These are phyloP conservation scores for Epinephelus awoara DNA, from an alignment of 2,797 vertebrate genomes.

Conservation along the genomic window DNA sequence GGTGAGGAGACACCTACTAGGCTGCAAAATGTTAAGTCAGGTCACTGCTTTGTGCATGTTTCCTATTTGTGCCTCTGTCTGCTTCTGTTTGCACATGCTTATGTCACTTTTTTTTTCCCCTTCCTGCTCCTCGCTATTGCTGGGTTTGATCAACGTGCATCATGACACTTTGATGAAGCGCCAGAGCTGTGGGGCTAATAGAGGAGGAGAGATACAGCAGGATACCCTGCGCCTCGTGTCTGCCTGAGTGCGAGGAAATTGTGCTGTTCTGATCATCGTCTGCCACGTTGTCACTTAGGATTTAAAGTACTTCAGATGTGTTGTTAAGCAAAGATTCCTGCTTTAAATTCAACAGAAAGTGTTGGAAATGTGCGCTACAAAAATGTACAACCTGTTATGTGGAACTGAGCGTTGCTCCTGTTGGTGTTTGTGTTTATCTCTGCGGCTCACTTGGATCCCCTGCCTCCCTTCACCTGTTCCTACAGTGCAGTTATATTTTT, in stretches of 20 bases:
- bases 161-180: slow-evolving; percentile 78
- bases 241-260: slow-evolving; percentile 38
- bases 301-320: slow-evolving; percentile 45
- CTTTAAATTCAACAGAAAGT: not conserved
- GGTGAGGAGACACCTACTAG: slow-evolving; percentile 44
- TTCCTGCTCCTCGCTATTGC: slow-evolving; percentile 7
- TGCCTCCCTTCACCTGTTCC: slow-evolving; percentile 70
- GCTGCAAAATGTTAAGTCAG: slow-evolving; percentile 68
- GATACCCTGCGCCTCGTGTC: slow-evolving; percentile 51
- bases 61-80: slow-evolving; percentile 55
- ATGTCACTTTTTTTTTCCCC: slow-evolving; percentile 32
- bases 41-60: slow-evolving; percentile 51
- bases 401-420: slow-evolving; percentile 34
- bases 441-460: slow-evolving; percentile 53
- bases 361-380: not conserved
- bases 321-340: slow-evolving; percentile 9
- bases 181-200: slow-evolving; percentile 64
- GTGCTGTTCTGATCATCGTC: slow-evolving; percentile 49
- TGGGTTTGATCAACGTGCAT: slow-evolving; percentile 69
- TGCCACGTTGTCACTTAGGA: slow-evolving; percentile 51
- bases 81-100: slow-evolving; percentile 54
- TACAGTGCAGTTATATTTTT: slow-evolving; percentile 51
- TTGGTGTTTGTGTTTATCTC: slow-evolving; percentile 57
- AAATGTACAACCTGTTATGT: slow-evolving; percentile 37
- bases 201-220: slow-evolving; percentile 50